Base-by-base conservation (phyloP, 2,888 invertebrate genomes). In the Thera britannica region DNA sequence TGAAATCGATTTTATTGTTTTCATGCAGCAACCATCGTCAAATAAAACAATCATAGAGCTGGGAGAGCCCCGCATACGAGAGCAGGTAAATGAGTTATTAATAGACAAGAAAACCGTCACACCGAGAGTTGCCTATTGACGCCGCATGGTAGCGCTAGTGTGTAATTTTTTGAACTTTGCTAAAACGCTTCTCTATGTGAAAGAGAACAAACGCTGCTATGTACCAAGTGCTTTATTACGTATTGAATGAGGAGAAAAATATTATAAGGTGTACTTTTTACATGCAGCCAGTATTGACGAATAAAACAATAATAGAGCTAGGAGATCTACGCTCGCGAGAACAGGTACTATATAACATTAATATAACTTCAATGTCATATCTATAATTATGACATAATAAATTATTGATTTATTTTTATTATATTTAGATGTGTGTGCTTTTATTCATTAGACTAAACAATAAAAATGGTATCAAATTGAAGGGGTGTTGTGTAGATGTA, bases 401-500 rank as follows among this genome's bases (percentile, higher is more conserved):
- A 23, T 23, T 23, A 23, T 23, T 23, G 23, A 23, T 23, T 23
- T 23, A 23, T 23, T 23, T 23, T 23, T 23, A 23, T 23, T 23
- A 23, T 23, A 63, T n/a, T 59, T 8, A 48, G 23, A 58, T 71
- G 69, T 67, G 62, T 70, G 75, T 73, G 70, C 72, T 70, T 73
- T 77, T 76, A 70, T 75, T 75, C 49, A 67, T 51, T 57, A 62
- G 57, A 70, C 67, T 74, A 75, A 73, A 72, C 71, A 77, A 75
- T 70, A 71, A 69, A 74, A 68, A 65, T 52, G 58, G 64, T 77
- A 78, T 78, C 74, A 83, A 81, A 83, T 77, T 72, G 77, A 74
- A 72, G 72, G 63, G 74, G 71, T 81, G 79, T 80, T 81, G 23
- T 23, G 23, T 23, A 23, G 76, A 85, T 74, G 72, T 80, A 83